Base-by-base conservation (phyloP, 2,113 vertebrate species). In the Neogobius melanostomus region DNA sequence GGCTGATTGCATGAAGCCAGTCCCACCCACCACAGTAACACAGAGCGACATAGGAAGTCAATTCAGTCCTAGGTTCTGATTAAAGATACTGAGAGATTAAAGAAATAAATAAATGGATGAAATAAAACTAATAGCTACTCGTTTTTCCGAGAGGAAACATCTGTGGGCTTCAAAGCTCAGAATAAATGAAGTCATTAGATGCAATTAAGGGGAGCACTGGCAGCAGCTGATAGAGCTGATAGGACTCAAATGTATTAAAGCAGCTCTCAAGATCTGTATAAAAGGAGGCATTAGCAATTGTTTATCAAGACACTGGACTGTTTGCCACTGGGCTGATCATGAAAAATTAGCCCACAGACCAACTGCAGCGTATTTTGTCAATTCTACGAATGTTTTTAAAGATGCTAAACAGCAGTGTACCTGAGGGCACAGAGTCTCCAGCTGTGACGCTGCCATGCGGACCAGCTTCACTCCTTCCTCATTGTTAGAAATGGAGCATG, bases 401-500 rank as follows among this genome's bases (percentile, higher is more conserved):
- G 45, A 9, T 12, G 14, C 1, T 64, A 62, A 60, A 66, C 11
- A 68, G 45, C 42, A 54, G 49, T 10, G 82, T 94, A 98, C 97
- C 97, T 99, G 98, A 76, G 98, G 98, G 87, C 98, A 99, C 9
- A 99, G 93, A 46, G 93, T 90, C 92, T 99, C 98, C 80, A 99
- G 93, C 84, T 99, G 98, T 82, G 94, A 96, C 51, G 98, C 98
- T 46, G 98, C 98, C 96, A 99, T 99, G 63, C 97, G 95, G 64
- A 99, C 98, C 82, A 99, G 84, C 73, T 99, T 99, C 72, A 99
- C 98, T 10, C 97, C 97, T 88, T 99, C 98, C 81, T 99, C 97
- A 1, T 99, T 99, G 87, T 98, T 99, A 14, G 98, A 99, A 89
- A 99, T 99, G 61, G 98, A 99, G 82, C 98, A 99, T 54, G 98